These are phyloP conservation scores for Notospermus geniculatus DNA, from an alignment of 1,140 invertebrate species.

Conservation along the genomic window DNA sequence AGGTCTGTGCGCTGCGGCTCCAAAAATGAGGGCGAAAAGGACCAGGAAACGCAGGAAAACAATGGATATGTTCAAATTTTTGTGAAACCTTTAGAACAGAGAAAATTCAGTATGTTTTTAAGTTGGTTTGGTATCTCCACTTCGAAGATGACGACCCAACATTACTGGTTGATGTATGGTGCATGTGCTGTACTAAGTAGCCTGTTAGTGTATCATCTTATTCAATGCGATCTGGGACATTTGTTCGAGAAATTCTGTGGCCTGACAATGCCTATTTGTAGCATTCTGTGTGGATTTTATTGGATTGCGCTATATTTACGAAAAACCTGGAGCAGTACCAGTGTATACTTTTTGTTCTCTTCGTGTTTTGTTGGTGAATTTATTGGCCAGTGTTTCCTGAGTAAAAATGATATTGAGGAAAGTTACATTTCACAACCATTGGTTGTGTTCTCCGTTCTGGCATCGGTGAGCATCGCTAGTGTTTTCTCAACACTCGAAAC, in stretches of 20 bases:
- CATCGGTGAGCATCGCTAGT: constrained; percentile 44
- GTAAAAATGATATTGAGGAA: constrained; percentile 20
- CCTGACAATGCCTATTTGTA: constrained; percentile 51
- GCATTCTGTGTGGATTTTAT: constrained; percentile 51
- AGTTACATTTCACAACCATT: constrained; percentile 39
- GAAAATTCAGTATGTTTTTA: constrained; percentile 36
- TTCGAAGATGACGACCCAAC: constrained; percentile 36
- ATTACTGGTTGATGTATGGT: constrained; percentile 40
- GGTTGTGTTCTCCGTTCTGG: constrained; percentile 41
- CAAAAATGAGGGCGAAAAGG: constrained; percentile 47
- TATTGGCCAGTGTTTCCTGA: constrained; percentile 40
- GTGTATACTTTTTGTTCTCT: constrained; percentile 53
- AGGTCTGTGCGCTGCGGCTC: constrained; percentile 38
- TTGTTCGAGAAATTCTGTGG: constrained; percentile 47
- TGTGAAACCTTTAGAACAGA: constrained; percentile 48
- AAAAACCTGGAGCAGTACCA: constrained; percentile 51
- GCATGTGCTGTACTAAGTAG: constrained; percentile 29
- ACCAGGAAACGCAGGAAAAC: constrained; percentile 47
- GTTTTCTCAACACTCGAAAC: constrained; percentile 52
- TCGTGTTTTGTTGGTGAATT: constrained; percentile 52
- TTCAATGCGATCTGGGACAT: constrained; percentile 45
- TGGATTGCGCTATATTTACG: constrained; percentile 51
- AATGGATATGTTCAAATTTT: constrained; percentile 51
- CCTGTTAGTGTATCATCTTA: constrained; percentile 40
- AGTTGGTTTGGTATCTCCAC: constrained; percentile 43